These are phyloP conservation scores for Parelbella ahira DNA, from an alignment of 2,888 invertebrate genomes.

Conservation along the genomic window DNA sequence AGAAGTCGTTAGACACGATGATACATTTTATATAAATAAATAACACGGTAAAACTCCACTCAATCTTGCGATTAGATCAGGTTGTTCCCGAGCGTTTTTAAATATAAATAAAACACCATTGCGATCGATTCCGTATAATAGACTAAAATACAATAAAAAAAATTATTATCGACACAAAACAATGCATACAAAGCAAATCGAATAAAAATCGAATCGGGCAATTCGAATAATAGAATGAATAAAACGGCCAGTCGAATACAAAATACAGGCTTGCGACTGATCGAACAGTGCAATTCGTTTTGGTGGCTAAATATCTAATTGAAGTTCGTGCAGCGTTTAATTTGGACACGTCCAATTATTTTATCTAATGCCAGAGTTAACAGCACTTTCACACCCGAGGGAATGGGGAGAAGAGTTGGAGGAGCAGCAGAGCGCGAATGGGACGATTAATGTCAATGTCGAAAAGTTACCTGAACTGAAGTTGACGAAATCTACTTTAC, in stretches of 20 bases:
- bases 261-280: slow-evolving; percentile 29
- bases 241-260: slow-evolving; percentile 16
- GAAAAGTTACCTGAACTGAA: too few relatives aligned
- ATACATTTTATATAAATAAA: too few relatives aligned
- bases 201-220: too few relatives aligned
- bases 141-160: neutral
- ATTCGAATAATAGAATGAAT: too few relatives aligned
- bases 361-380: slow-evolving; percentile 11
- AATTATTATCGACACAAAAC: neutral
- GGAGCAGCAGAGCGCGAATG: too few relatives aligned
- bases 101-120: too few relatives aligned
- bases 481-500: too few relatives aligned
- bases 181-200: slow-evolving; percentile 8
- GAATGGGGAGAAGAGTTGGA: slow-evolving; percentile 3
- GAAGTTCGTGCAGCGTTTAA: slow-evolving; percentile 20
- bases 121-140: too few relatives aligned
- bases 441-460: neutral
- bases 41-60: too few relatives aligned
- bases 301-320: slow-evolving; percentile 30
- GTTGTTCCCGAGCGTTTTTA: too few relatives aligned
- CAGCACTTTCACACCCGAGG: slow-evolving; percentile 1
- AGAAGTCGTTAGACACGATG: too few relatives aligned
- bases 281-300: slow-evolving; percentile 32
- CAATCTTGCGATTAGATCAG: too few relatives aligned
- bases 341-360: slow-evolving; percentile 17